Evolutionary conservation across 2,113 vertebrate genomes (phyloP), one percentile per base, ranked within the genome.

Genomic region (Scartelaos histophorus): DNA sequence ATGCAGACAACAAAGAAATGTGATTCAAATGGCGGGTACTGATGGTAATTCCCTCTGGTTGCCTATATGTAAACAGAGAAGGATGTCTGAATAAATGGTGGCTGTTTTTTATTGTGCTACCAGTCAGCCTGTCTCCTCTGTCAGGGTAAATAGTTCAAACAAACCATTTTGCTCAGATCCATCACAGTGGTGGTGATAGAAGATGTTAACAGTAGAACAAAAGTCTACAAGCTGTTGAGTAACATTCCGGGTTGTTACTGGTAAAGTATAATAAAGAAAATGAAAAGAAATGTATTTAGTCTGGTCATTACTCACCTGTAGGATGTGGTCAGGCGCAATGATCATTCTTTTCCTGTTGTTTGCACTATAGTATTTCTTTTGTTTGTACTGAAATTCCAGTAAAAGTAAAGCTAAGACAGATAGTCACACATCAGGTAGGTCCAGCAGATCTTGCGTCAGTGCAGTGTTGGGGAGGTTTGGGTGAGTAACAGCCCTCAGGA

Each of bases 91-190:
- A 65, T 61, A 61, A 34, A 54, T 54, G 64, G 70, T 80, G 74
- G 54, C 70, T 82, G 58, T 51, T 70, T 57, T 79, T 81, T 81
- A 72, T 56, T 74, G 29, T 72, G 70, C 60, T 51, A 75, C 68
- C 38, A 70, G 75, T 45, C 64, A 64, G 70, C 46, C 47, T 70
- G 69, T 60, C 24, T 62, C 29, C 65, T 69, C 67, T 57, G 38
- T 75, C 62, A 43, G 17, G 88, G 84, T 91, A 87, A 85, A 85
- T 81, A 71, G 67, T n/a, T 17, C 90, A 93, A 94, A 94, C 93
- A 93, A 69, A 81, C 79, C 91, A 94, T 93, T 93, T 90, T 85
- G 64, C 85, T 21, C 34, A 43, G 71, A 90, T 87, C 89, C 29
- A 43, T 81, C 0, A 93, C 79, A 86, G 82, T 78, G 78, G 86